Base-by-base conservation (phyloP, 2,113 vertebrate genomes). In the Oreochromis tanganicae region DNA sequence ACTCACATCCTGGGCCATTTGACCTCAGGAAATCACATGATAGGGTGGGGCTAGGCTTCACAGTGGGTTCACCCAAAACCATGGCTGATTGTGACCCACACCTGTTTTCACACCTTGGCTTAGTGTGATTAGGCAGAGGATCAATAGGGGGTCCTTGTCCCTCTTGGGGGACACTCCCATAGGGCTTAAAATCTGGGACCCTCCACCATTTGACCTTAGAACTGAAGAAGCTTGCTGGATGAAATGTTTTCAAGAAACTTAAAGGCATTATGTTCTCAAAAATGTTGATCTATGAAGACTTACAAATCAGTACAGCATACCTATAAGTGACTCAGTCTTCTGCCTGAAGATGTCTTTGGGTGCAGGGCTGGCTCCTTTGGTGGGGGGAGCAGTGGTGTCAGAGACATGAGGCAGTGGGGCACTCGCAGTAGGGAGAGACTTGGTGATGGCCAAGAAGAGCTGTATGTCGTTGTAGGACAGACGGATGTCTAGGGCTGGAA, bases 391-490 rank as follows among this genome's bases (percentile, higher is more conserved):
- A 5, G 52, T 52, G n/a, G 34, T 2, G 2, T 87, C 85, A 34
- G 91, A 38, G 24, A 90, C 91, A 34, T 75, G 16, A 4, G 89
- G 50, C 7, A 10, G 38, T 3, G 88, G 4, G 21, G 95, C 52
- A 24, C 87, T 90, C 5, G 93, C 71, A 6, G 95, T 93, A 6
- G 99, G 98, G 89, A 99, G 97, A 55, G 99, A 99, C 87, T 97
- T 99, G 6, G 98, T 97, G 29, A 99, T 99, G 1, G 98, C 98
- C 93, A 99, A 80, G 90, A 99, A 99, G 3, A 99, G 97, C 46
- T 97, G 98, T 43, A 99, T 98, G 83, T 99, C 99, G 1, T 99
- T 99, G 94, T 99, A 99, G 81, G 99, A 99, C 59, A 99, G 96
- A 32, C 99, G 97, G 91, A 99, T 99, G 91, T 98, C 97, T 93